Evolutionary conservation across 2,888 invertebrate species (phyloP), one percentile per base, ranked within the genome.

Genomic region (Tricholauxania praeusta): DNA sequence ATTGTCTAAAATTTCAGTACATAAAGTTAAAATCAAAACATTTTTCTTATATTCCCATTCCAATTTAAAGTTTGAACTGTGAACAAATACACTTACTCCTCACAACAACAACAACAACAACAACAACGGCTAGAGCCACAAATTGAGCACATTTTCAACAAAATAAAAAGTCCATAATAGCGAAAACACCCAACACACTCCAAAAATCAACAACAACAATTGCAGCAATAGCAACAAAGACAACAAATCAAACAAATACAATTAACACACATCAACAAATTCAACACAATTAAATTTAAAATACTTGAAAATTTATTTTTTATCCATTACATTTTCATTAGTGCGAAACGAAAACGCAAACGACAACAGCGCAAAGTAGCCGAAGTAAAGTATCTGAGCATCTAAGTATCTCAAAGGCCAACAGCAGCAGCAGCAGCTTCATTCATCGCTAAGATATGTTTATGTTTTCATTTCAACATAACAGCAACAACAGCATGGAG

Each of bases 381-480:
- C 17, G 59, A 19, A 59, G 22, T 28, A n/a, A 62, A 62, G 32
- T 62, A 39, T 17, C 32, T 19, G 8, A 59, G 12, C 17, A 59
- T 19, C 19, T 17, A 53, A 53, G n/a, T 53, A 53, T 17, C 53
- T 19, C 19, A 53, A 53, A 19, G 14, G 19, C n/a, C n/a, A n/a
- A 53, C 53, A 14, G n/a, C 19, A 8, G n/a, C 22, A 39, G 39
- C 15, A 47, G 47, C 65, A 51, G 51, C 62, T 70, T 59, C 71
- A 71, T 71, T 71, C 71, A 71, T 71, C 39, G 65, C 59, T 22
- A 51, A n/a, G 59, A 47, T 39, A 39, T 72, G 72, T 72, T 72
- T 72, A 72, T 72, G 72, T 62, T 72, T 72, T 72, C 67, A 62
- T 72, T 72, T 72, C 55, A 51, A 71, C 49, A 63, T 53, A 49